A percentile compares a stretch with the other conserved stretches of the same genome.
These are phyloP conservation scores for Pseudorectes ferrugineus DNA, from an alignment of 2,113 vertebrate species.

Conservation along the genomic window DNA sequence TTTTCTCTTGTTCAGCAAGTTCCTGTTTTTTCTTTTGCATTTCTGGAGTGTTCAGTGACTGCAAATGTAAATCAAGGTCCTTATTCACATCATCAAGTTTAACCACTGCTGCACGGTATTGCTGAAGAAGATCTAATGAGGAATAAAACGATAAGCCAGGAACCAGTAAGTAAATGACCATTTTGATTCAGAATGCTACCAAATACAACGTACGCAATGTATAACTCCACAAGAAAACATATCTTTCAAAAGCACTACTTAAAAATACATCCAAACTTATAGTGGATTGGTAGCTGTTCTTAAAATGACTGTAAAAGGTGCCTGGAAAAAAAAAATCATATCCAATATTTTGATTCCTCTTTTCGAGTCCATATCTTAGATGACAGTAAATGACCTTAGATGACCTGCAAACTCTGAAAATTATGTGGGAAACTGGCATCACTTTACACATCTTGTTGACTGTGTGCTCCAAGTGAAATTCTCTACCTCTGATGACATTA, in stretches of 20 bases:
- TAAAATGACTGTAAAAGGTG: neutral
- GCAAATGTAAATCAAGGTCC: constrained; percentile 60
- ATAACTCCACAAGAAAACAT: neutral
- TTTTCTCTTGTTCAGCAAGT: constrained; percentile 70
- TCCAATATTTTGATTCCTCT: neutral
- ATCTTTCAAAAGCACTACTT: neutral
- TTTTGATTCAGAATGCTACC: neutral
- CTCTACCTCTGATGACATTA: neutral
- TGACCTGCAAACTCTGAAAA: neutral
- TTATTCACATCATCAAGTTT: constrained; percentile 58
- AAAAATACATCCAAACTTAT: neutral
- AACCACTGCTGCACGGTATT: constrained; percentile 68
- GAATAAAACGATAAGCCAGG: neutral
- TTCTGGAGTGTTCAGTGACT: constrained; percentile 69
- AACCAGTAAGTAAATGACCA: neutral
- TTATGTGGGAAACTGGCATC: neutral
- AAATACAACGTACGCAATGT: neutral
- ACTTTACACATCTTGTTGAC: neutral
- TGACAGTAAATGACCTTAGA: neutral
- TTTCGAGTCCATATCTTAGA: neutral
- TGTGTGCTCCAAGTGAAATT: neutral
- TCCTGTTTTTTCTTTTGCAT: constrained; percentile 70
- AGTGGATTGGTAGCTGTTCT: neutral
- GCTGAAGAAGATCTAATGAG: constrained; percentile 76
- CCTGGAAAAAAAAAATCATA: neutral